A percentile compares a stretch with the other conserved stretches of the same genome.
These are phyloP conservation scores for Cyclophora albipunctata DNA, from an alignment of 2,888 invertebrate genomes.

Conservation along the genomic window DNA sequence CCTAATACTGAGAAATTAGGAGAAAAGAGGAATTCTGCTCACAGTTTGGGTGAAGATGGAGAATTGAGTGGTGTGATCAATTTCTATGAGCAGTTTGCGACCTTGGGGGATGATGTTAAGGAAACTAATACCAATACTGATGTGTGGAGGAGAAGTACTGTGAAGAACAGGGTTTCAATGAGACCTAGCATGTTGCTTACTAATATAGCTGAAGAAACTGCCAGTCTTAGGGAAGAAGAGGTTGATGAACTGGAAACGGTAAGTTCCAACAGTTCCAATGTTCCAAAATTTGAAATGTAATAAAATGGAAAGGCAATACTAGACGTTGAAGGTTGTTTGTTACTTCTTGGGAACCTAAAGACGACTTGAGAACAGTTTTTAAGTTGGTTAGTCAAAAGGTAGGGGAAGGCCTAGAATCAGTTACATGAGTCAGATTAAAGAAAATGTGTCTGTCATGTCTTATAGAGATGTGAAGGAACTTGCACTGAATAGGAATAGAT, in stretches of 20 bases:
- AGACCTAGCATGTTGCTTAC: constrained; percentile 59
- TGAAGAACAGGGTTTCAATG: constrained; percentile 53
- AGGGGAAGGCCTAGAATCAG: no score
- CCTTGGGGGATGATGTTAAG: constrained; percentile 45
- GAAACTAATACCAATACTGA: constrained; percentile 26
- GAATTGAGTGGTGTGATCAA: constrained; percentile 45
- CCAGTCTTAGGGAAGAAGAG: constrained; percentile 28
- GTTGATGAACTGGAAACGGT: constrained; percentile 58
- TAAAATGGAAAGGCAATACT: no score
- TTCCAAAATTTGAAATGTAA: no score
- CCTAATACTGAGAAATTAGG: neutral
- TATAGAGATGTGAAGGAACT: no score
- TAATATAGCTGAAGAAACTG: constrained; percentile 59
- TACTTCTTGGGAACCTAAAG: no score
- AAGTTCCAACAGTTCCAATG: constrained; percentile 21
- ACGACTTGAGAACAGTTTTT: no score
- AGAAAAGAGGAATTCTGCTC: constrained; percentile 17
- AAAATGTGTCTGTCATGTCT: no score
- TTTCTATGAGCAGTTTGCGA: constrained; percentile 67
- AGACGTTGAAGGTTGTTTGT: no score
- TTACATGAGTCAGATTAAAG: no score
- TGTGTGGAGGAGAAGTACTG: constrained; percentile 35
- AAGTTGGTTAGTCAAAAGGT: no score
- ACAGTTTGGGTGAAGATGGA: constrained; percentile 33
- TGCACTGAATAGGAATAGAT: no score